A percentile compares a stretch with the other conserved stretches of the same genome.
phyloP scores from a whole-genome alignment of 2,888 invertebrate genomes.

The Drosophila suboccidentalis region DNA sequence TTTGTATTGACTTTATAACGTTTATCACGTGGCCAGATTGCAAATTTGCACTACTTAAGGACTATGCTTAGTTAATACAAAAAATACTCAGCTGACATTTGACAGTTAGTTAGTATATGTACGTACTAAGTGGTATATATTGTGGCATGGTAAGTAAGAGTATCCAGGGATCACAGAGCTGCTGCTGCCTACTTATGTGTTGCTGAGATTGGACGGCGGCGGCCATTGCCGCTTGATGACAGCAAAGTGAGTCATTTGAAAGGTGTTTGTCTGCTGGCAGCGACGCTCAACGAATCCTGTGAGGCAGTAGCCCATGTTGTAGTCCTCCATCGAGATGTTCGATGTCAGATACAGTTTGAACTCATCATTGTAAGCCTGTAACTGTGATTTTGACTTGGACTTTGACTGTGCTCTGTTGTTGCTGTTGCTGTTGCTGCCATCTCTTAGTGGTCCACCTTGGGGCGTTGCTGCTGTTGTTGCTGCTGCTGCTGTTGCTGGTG shows the following conservation, averaged over 20 bases:
- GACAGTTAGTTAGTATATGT: neutral
- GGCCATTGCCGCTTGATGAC: conserved; percentile 91
- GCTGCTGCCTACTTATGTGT: conserved; percentile 45
- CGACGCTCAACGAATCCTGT: conserved; percentile 94
- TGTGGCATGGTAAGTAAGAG: conserved; percentile 5
- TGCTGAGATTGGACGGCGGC: conserved; percentile 82
- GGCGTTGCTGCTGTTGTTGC: conserved; percentile 47
- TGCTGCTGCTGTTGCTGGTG: conserved; percentile 31
- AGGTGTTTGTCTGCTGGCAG: conserved; percentile 90
- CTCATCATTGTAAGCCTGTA: conserved; percentile 85
- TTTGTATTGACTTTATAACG: conserved; percentile 8
- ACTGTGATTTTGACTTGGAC: conserved; percentile 49
- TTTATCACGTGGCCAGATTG: conserved; percentile 44
- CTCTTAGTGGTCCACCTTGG: conserved; percentile 12
- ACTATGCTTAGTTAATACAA: conserved; percentile 51
- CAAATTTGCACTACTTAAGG: conserved; percentile 55
- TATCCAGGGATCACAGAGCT: conserved; percentile 37
- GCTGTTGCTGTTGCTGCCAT: conserved; percentile 8
- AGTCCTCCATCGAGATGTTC: conserved; percentile 93
- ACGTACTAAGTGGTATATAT: conserved; percentile 32
- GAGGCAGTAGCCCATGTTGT: conserved; percentile 96
- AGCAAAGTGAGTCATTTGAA: conserved; percentile 95
- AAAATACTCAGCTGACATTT: conserved; percentile 45
- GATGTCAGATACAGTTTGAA: conserved; percentile 94
- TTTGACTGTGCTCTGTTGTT: conserved; percentile 38